These are phyloP conservation scores for Philereme vetulata DNA, from an alignment of 2,888 invertebrate genomes.

Conservation along the genomic window DNA sequence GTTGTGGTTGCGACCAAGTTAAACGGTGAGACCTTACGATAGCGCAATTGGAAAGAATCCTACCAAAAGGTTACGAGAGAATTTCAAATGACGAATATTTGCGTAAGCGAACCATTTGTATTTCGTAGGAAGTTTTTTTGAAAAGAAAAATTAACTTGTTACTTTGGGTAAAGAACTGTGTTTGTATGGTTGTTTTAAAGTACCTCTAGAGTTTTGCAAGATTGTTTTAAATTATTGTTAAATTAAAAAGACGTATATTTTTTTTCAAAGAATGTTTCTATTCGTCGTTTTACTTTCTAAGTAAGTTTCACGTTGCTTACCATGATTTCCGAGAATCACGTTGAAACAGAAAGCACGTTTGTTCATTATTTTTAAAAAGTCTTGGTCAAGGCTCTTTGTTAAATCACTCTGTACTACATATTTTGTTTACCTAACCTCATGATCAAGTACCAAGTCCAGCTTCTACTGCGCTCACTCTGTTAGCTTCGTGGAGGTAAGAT, in stretches of 20 bases:
- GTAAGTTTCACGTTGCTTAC: constrained; percentile 12
- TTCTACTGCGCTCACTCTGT: no score
- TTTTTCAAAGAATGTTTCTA: constrained; percentile 10
- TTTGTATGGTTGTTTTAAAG: constrained; percentile 29
- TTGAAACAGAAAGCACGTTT: no score
- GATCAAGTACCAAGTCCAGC: no score
- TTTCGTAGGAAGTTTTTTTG: constrained; percentile 6
- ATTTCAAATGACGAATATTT: constrained; percentile 50
- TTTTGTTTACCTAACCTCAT: no score
- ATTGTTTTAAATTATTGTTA: constrained; percentile 27
- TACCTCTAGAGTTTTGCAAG: constrained; percentile 22
- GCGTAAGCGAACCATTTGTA: constrained; percentile 15
- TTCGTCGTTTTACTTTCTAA: constrained; percentile 9
- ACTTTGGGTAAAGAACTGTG: constrained; percentile 20
- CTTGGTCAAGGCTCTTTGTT: no score
- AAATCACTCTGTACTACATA: no score
- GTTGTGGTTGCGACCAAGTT: constrained; percentile 52
- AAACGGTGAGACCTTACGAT: constrained; percentile 67
- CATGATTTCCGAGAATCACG: not conserved
- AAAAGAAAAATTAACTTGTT: constrained; percentile 8
- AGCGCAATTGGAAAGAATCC: constrained; percentile 74
- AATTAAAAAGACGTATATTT: constrained; percentile 22
- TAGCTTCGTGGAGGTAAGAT: no score
- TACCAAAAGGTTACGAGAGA: constrained; percentile 55
- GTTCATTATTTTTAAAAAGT: no score